Conservation (phyloP, 2,113 vertebrate species). For the Paracanthobrama guichenoti region DNA sequence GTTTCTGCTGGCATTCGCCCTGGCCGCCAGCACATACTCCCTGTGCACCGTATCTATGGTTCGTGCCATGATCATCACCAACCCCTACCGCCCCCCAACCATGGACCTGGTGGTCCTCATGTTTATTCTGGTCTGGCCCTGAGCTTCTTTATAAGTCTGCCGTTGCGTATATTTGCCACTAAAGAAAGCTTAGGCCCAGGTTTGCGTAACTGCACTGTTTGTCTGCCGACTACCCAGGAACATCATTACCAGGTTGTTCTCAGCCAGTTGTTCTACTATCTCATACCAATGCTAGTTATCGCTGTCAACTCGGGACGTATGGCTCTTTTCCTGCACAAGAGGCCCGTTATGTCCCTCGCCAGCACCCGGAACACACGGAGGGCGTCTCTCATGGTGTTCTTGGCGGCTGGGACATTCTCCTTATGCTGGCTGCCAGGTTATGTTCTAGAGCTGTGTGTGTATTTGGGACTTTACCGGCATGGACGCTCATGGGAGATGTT, state of each 20-base stretch:
- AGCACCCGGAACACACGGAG: constrained; percentile 72
- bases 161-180: constrained; percentile 70
- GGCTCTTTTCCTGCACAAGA: constrained; percentile 73
- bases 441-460: constrained; percentile 73
- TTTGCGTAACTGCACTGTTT: constrained; percentile 66
- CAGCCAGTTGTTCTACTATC: constrained; percentile 74
- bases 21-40: constrained; percentile 77
- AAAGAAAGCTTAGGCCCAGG: constrained; percentile 60
- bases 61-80: constrained; percentile 70
- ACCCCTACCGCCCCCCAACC: constrained; percentile 68
- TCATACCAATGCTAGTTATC: constrained; percentile 73
- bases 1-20: constrained; percentile 75
- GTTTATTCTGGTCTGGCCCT: constrained; percentile 72
- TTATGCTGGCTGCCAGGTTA: constrained; percentile 76
- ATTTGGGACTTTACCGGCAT: constrained; percentile 69
- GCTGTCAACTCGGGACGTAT: constrained; percentile 74
- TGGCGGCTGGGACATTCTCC: constrained; percentile 74
- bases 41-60: constrained; percentile 77
- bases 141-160: constrained; percentile 74
- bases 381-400: constrained; percentile 75
- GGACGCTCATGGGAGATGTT: constrained; percentile 70
- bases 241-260: constrained; percentile 74
- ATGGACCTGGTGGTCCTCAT: constrained; percentile 68
- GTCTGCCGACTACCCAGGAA: constrained; percentile 70
- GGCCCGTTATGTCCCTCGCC: constrained; percentile 71